These are phyloP conservation scores for Tanytarsus gracilentus DNA, from an alignment of 2,888 invertebrate genomes.

Conservation along the genomic window DNA sequence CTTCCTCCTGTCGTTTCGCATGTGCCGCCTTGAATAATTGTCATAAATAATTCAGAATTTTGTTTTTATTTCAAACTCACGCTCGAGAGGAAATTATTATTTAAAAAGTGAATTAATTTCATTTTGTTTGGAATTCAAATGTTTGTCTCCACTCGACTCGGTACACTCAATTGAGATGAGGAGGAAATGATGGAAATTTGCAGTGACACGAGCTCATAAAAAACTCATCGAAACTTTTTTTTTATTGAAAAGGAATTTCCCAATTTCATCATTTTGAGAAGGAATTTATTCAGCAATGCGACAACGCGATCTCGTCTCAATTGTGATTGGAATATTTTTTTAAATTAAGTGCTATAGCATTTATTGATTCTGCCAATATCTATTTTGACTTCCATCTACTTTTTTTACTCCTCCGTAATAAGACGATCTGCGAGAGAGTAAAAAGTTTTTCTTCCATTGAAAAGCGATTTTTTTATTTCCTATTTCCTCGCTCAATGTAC, in stretches of 20 bases:
- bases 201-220: too few species aligned
- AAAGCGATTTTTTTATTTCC: conserved; percentile 4
- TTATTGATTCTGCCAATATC: conserved; percentile 23
- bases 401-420: conserved; percentile 3
- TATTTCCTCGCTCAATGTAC: not conserved
- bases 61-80: not conserved
- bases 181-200: too few species aligned
- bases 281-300: conserved; percentile 13
- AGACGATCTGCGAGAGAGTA: conserved; percentile 1
- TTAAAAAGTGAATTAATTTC: not conserved
- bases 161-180: too few species aligned
- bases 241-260: too few species aligned
- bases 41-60: not conserved
- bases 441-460: not conserved
- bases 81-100: not conserved
- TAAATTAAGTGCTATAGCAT: conserved; percentile 8
- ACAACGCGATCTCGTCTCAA: not conserved
- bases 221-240: too few species aligned
- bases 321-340: conserved; percentile 23
- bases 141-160: too few species aligned
- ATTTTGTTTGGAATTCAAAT: not conserved
- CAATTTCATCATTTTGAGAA: not conserved
- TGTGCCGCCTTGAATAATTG: not conserved
- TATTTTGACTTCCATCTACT: conserved; percentile 4
- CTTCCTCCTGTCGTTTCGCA: not conserved